Conservation (phyloP, 2,113 vertebrate species). For the Mellivora capensis region DNA sequence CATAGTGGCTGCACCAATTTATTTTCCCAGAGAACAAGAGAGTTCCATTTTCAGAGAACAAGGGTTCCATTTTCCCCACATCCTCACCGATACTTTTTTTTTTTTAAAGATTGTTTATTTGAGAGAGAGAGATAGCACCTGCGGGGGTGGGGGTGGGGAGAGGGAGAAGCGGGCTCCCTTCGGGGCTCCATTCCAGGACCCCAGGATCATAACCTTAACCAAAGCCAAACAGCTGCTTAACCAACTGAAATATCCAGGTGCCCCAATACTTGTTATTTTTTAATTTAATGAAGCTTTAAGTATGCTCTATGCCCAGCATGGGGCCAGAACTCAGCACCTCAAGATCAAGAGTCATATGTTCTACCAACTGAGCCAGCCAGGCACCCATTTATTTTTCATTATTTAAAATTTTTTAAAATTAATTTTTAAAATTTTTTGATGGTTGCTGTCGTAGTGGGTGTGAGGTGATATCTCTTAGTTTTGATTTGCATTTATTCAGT, state of each 20-base stretch:
- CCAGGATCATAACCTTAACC: neutral
- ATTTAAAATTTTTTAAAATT: neutral
- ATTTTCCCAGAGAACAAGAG: no score
- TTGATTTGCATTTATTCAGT: neutral
- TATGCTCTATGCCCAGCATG: neutral
- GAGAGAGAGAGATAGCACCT: neutral
- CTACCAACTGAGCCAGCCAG: neutral
- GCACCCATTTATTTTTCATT: neutral
- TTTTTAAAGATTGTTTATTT: neutral
- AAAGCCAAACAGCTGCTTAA: neutral
- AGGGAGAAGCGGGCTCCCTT: neutral
- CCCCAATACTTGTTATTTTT: neutral
- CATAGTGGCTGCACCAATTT: neutral
- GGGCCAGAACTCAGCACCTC: neutral
- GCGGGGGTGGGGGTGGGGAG: neutral
- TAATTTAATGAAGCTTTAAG: neutral
- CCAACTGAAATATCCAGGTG: neutral
- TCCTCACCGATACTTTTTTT: neutral
- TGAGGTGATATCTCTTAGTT: neutral
- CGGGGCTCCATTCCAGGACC: neutral
- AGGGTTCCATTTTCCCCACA: neutral
- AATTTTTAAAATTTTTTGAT: neutral
- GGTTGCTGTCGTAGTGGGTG: neutral
- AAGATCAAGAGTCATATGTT: neutral
- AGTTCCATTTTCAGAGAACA: no score